Conservation (phyloP, 2,113 vertebrate genomes). For the Tragelaphus strepsiceros region DNA sequence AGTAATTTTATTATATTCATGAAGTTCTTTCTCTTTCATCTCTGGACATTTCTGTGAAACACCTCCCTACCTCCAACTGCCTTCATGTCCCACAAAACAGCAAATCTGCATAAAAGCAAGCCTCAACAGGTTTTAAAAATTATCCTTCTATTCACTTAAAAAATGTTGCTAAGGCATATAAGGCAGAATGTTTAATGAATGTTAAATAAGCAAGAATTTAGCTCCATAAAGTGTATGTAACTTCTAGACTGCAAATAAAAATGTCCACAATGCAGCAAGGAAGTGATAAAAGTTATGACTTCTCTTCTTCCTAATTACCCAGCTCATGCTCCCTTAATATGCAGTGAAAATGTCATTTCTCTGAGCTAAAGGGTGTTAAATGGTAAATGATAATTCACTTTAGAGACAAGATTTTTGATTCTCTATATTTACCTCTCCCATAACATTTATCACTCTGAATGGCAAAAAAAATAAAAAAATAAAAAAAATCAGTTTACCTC, state of each 20-base stretch:
- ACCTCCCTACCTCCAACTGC: background rate
- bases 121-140: background rate
- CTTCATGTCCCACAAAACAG: background rate
- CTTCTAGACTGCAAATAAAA: conserved; percentile 9
- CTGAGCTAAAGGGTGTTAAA: background rate
- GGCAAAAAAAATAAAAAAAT: too few relatives aligned
- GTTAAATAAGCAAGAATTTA: conserved; percentile 37
- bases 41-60: background rate
- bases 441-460: background rate
- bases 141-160: background rate
- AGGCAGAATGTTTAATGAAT: conserved; percentile 11
- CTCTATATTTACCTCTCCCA: background rate
- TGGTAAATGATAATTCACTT: background rate
- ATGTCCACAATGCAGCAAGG: background rate
- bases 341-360: background rate
- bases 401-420: background rate
- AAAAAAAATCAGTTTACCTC: background rate
- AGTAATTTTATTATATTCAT: background rate
- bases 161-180: background rate
- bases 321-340: background rate
- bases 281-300: conserved; percentile 18
- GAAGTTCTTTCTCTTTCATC: background rate
- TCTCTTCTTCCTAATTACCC: conserved; percentile 1
- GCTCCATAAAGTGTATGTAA: background rate
- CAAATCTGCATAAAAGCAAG: background rate